phyloP scores from a whole-genome alignment of 2,113 vertebrate genomes.

The Mesembrinibis cayennensis region DNA sequence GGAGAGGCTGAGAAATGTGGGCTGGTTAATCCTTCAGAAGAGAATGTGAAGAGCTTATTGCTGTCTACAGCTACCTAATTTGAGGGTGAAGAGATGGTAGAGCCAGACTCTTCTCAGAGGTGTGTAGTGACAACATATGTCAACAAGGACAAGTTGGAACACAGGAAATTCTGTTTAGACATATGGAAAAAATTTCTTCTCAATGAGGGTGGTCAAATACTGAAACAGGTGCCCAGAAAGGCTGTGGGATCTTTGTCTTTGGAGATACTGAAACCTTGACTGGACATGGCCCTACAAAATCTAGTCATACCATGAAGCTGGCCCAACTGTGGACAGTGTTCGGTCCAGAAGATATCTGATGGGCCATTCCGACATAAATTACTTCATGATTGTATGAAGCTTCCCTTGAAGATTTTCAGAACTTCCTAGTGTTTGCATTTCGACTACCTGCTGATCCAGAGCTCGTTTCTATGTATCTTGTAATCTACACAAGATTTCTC shows the following conservation, averaged over 20 bases:
- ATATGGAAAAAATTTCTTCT: neutral
- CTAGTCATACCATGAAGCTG: neutral
- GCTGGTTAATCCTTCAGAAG: neutral
- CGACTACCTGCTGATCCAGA: neutral
- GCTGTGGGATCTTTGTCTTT: neutral
- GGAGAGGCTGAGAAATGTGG: neutral
- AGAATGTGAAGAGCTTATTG: neutral
- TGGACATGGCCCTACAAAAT: neutral
- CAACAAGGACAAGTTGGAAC: neutral
- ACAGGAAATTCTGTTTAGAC: neutral
- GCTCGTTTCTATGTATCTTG: neutral
- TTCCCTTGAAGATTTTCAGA: neutral
- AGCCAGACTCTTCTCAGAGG: neutral
- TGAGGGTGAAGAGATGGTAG: neutral
- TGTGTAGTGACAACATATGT: neutral
- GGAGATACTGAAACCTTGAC: neutral
- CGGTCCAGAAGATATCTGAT: neutral
- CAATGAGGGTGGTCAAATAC: neutral
- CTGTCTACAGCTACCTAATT: neutral
- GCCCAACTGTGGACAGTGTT: neutral
- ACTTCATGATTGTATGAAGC: neutral
- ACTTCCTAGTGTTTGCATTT: neutral
- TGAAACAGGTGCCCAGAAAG: neutral
- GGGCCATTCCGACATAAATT: neutral
- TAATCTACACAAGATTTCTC: neutral